phyloP scores from a whole-genome alignment of 2,888 invertebrate genomes.

The Arctia plantaginis region DNA sequence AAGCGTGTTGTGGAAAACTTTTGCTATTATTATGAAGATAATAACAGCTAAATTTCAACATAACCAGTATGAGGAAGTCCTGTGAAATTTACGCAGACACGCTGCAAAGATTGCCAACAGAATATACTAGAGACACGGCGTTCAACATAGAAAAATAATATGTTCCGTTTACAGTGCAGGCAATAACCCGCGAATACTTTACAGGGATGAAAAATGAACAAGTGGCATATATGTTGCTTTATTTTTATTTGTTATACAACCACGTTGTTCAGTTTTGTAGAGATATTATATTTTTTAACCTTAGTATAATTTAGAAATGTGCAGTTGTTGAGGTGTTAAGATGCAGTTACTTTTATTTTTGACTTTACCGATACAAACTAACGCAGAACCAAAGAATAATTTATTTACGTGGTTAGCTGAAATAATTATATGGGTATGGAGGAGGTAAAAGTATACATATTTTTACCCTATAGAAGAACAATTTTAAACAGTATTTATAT shows the following conservation, averaged over 20 bases:
- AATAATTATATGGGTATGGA: too few relatives aligned
- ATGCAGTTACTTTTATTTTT: neutral
- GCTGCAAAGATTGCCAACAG: constrained; percentile 13
- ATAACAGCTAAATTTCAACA: constrained; percentile 13
- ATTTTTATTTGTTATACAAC: neutral
- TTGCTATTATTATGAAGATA: constrained; percentile 10
- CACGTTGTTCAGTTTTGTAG: neutral
- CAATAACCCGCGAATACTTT: constrained; percentile 59
- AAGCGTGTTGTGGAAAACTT: neutral
- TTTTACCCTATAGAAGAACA: too few relatives aligned
- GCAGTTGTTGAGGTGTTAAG: neutral
- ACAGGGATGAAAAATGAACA: constrained; percentile 58
- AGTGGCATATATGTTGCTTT: constrained; percentile 17
- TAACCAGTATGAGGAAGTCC: constrained; percentile 1
- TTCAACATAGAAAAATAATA: constrained; percentile 53
- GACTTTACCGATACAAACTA: too few relatives aligned
- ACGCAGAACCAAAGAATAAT: too few relatives aligned
- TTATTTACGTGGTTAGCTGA: too few relatives aligned
- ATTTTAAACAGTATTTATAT: too few relatives aligned
- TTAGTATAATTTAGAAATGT: neutral
- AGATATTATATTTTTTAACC: neutral
- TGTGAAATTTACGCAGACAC: constrained; percentile 12
- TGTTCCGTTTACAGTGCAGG: constrained; percentile 50
- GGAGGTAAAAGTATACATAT: too few relatives aligned
- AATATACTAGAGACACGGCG: neutral